Evolutionary conservation across 2,888 invertebrate species (phyloP).

Genomic region (Temnothorax rugatulus): DNA sequence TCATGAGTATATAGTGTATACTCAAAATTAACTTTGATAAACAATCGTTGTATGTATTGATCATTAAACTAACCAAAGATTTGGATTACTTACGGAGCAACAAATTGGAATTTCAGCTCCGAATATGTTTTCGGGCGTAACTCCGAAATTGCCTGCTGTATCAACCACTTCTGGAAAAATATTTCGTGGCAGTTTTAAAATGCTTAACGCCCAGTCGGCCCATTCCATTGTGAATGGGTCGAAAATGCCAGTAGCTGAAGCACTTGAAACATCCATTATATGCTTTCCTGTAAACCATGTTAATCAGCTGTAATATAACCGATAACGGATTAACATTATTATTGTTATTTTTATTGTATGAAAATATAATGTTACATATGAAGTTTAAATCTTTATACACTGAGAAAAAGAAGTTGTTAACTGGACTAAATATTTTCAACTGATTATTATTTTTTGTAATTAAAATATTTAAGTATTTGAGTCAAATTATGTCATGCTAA

Average conservation of each 20-base stretch:
- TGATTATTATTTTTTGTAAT: too few relatives aligned
- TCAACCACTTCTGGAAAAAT: conserved; percentile 94
- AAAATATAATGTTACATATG: background rate
- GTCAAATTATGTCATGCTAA: too few relatives aligned
- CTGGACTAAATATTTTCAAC: too few relatives aligned
- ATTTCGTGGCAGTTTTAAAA: conserved; percentile 91
- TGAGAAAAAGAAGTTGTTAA: too few relatives aligned
- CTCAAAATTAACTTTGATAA: background rate
- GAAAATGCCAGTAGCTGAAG: conserved; percentile 96
- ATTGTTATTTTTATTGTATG: background rate
- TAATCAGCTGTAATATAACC: background rate
- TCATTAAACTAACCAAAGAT: conserved; percentile 92
- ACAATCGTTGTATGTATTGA: background rate
- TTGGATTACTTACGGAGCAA: conserved; percentile 91
- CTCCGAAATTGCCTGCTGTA: conserved; percentile 92
- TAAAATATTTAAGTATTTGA: too few relatives aligned
- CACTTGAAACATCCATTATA: conserved; percentile 96
- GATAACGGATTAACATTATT: background rate
- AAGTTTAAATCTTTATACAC: background rate
- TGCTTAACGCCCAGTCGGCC: conserved; percentile 91
- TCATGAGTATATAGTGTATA: background rate
- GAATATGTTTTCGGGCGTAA: conserved; percentile 89
- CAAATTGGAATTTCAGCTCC: conserved; percentile 93
- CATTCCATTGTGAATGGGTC: conserved; percentile 97
- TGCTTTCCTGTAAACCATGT: conserved; percentile 86